phyloP scores from a whole-genome alignment of 2,888 invertebrate species.

The Fragum whitleyi region DNA sequence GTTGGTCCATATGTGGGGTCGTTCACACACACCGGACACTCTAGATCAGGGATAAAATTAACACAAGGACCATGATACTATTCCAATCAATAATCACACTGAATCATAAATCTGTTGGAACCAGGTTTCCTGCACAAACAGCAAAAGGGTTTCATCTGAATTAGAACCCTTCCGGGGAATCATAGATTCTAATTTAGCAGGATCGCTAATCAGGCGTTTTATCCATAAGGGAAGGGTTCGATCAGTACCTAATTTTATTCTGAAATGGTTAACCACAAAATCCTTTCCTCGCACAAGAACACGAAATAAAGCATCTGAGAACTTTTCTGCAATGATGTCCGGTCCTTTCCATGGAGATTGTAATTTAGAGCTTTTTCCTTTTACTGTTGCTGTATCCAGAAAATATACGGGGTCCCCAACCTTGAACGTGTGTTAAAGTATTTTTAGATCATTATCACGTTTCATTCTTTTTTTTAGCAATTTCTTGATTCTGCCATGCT shows the following conservation, averaged over 20 bases:
- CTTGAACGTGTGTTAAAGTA: slow-evolving; percentile 25
- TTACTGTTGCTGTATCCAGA: not conserved
- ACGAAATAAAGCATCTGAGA: slow-evolving; percentile 43
- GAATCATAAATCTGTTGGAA: not conserved
- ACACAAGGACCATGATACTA: slow-evolving; percentile 18
- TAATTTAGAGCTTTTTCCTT: slow-evolving; percentile 38
- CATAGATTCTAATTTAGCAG: slow-evolving; percentile 2
- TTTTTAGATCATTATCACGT: slow-evolving; percentile 37
- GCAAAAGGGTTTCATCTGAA: not conserved
- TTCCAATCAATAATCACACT: slow-evolving; percentile 16
- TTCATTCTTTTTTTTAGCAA: slow-evolving; percentile 32
- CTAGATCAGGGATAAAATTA: slow-evolving; percentile 2
- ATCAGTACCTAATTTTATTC: slow-evolving; percentile 43
- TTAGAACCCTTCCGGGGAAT: not conserved
- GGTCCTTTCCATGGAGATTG: slow-evolving; percentile 55
- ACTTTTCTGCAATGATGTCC: slow-evolving; percentile 37
- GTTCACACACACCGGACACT: slow-evolving; percentile 4
- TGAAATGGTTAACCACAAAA: slow-evolving; percentile 46
- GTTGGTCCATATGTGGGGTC: slow-evolving; percentile 1
- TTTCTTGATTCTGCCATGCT: slow-evolving; percentile 6
- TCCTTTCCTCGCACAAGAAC: slow-evolving; percentile 27
- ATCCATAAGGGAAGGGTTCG: slow-evolving; percentile 38
- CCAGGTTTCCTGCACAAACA: slow-evolving; percentile 9
- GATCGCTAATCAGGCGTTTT: not conserved
- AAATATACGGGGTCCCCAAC: slow-evolving; percentile 54